A percentile compares a stretch with the other conserved stretches of the same genome.
Evolutionary conservation across 2,888 invertebrate genomes (phyloP).

Genomic region (Stenolophus ochropezus): DNA sequence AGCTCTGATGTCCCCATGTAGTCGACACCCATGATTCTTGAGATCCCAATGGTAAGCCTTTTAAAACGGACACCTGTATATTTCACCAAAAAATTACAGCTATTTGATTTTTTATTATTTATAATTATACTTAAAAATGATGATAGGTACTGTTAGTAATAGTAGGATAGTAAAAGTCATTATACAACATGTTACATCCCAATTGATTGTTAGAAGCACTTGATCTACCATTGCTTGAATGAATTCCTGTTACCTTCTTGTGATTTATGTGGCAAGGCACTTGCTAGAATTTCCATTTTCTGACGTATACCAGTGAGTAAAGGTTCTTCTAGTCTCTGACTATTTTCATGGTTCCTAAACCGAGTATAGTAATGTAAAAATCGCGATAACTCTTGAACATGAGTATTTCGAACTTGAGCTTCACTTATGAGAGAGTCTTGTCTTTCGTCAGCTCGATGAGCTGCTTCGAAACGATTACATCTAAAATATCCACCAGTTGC

Average conservation of each 20-base stretch:
- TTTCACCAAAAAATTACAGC: no score
- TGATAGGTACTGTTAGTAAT: no score
- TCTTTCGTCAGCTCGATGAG: conserved; percentile 78
- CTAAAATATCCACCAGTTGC: conserved; percentile 83
- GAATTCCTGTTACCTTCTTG: conserved; percentile 69
- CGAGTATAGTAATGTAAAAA: conserved; percentile 81
- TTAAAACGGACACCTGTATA: no score
- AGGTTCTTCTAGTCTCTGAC: conserved; percentile 79
- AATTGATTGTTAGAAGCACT: no score
- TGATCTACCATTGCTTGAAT: background rate
- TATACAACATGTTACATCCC: no score
- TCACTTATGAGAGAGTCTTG: conserved; percentile 76
- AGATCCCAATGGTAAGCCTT: no score
- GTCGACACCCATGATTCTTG: no score
- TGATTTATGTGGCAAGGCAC: conserved; percentile 72
- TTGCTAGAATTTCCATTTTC: conserved; percentile 79
- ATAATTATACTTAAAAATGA: no score
- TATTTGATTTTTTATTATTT: no score
- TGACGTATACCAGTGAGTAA: conserved; percentile 76
- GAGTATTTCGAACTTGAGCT: conserved; percentile 76
- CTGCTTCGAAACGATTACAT: conserved; percentile 78
- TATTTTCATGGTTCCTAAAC: conserved; percentile 80
- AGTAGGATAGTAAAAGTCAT: no score
- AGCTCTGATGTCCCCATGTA: no score
- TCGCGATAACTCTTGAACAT: conserved; percentile 79